phyloP scores from a whole-genome alignment of 2,113 vertebrate genomes.

The Dicerorhinus sumatrensis region DNA sequence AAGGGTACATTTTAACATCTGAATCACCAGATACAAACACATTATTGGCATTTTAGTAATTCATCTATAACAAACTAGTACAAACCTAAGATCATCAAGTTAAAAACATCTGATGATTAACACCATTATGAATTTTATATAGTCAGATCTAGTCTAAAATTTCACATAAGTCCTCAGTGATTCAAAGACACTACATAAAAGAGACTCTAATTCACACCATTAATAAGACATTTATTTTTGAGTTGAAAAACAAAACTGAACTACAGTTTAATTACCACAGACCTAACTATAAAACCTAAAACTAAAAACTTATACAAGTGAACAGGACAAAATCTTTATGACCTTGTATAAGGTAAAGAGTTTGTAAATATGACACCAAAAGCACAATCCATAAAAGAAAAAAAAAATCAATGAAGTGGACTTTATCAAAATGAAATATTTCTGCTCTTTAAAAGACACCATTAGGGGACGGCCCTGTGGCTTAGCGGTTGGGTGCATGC shows the following conservation, averaged over 20 bases:
- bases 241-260: slow-evolving; percentile 34
- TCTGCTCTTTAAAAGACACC: background rate
- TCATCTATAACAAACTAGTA: background rate
- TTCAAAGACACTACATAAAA: slow-evolving; percentile 24
- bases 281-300: slow-evolving; percentile 24
- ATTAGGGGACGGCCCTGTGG: no score
- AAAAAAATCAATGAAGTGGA: background rate
- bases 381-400: background rate
- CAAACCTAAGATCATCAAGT: background rate
- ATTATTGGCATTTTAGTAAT: background rate
- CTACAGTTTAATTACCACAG: background rate
- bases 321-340: background rate
- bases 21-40: slow-evolving; percentile 16
- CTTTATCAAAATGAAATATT: background rate
- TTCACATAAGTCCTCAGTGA: background rate
- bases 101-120: slow-evolving; percentile 2
- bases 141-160: slow-evolving; percentile 31
- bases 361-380: background rate
- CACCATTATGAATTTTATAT: slow-evolving; percentile 31
- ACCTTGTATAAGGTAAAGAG: background rate
- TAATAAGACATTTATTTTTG: slow-evolving; percentile 24
- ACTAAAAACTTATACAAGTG: slow-evolving; percentile 11
- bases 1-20: background rate
- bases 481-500: no score
- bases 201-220: background rate